Evolutionary conservation across 2,888 invertebrate genomes (phyloP).

Genomic region (Euclidia mi): DNA sequence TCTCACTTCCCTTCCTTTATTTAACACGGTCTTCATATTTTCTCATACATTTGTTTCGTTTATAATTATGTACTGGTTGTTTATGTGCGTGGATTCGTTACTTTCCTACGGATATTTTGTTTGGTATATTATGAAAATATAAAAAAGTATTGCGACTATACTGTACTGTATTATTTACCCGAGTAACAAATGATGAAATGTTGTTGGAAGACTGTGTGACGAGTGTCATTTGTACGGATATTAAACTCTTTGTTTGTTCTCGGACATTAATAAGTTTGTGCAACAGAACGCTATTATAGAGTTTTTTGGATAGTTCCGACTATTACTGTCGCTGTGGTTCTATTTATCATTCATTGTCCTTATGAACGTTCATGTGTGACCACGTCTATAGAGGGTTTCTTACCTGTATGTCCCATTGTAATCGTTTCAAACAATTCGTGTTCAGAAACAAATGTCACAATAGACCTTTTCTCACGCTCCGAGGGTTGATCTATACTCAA

Average conservation of each 20-base stretch:
- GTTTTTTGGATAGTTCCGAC: slow-evolving; percentile 29
- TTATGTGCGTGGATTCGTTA: too few species aligned
- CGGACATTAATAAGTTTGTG: slow-evolving; percentile 62
- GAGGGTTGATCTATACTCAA: background rate
- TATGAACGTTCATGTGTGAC: too few species aligned
- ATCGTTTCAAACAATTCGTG: too few species aligned
- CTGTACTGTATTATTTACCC: slow-evolving; percentile 58
- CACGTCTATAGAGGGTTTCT: too few species aligned
- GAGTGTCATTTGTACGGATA: slow-evolving; percentile 64
- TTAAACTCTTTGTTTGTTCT: slow-evolving; percentile 67
- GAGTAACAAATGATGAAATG: slow-evolving; percentile 62
- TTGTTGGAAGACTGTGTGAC: slow-evolving; percentile 59
- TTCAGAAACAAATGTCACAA: too few species aligned
- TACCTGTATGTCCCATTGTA: too few species aligned
- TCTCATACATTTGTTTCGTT: too few species aligned
- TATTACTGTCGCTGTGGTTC: background rate
- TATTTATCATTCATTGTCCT: background rate
- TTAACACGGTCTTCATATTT: too few species aligned
- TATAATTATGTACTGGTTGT: too few species aligned
- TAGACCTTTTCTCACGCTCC: background rate
- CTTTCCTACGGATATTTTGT: too few species aligned
- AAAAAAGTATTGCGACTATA: slow-evolving; percentile 18
- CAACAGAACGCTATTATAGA: slow-evolving; percentile 41
- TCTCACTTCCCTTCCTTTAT: too few species aligned
- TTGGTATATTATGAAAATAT: slow-evolving; percentile 11